A percentile compares a stretch with the other conserved stretches of the same genome.
Evolutionary conservation across 2,113 vertebrate genomes (phyloP).

Genomic region (Hepsetus odoe): DNA sequence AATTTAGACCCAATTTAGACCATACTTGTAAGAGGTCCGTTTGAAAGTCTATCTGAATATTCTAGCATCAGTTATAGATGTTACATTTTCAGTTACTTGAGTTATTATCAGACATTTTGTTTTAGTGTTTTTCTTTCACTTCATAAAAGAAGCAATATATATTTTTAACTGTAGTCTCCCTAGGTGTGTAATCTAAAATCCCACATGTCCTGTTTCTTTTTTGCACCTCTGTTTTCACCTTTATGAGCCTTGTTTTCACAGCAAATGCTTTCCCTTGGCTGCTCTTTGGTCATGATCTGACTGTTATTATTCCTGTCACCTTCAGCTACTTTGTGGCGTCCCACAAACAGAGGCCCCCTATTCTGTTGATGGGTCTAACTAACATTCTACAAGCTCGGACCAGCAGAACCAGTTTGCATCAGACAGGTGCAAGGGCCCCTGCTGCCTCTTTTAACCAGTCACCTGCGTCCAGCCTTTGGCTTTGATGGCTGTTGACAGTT

Average conservation of each 20-base stretch:
- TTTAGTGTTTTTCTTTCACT: no score
- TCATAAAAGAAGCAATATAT: no score
- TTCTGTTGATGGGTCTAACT: constrained; percentile 24
- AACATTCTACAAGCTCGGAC: constrained; percentile 41
- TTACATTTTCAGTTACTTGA: no score
- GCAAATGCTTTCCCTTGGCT: constrained; percentile 26
- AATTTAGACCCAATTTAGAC: no score
- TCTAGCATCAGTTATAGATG: no score
- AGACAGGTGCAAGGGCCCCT: constrained; percentile 48
- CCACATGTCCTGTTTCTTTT: neutral
- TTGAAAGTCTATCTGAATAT: no score
- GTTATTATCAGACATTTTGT: no score
- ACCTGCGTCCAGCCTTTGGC: constrained; percentile 37
- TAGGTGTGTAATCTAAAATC: neutral
- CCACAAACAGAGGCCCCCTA: constrained; percentile 33
- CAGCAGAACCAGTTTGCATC: constrained; percentile 22
- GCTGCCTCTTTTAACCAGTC: constrained; percentile 30
- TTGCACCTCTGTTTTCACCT: neutral
- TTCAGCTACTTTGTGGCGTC: constrained; percentile 46
- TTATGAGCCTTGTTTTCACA: constrained; percentile 45
- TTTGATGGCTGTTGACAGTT: constrained; percentile 42
- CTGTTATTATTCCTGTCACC: constrained; percentile 51
- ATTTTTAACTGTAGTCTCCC: no score
- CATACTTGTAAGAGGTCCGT: no score
- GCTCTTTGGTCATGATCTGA: constrained; percentile 40